Conservation (phyloP, 2,113 vertebrate genomes). For the Falcunculus frontatus region DNA sequence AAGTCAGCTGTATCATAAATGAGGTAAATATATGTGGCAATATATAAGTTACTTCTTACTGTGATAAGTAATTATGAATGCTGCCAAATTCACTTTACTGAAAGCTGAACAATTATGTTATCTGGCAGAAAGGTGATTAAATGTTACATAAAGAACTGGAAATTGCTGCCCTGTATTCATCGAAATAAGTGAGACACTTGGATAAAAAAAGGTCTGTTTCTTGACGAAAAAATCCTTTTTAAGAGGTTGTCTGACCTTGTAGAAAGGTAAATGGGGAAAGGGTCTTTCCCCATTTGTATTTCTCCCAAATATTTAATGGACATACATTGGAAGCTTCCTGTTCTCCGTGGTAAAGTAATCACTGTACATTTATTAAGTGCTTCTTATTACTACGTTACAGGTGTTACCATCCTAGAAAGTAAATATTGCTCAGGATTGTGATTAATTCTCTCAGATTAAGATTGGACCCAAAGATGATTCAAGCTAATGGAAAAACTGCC, state of each 20-base stretch:
- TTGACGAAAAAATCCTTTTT: neutral
- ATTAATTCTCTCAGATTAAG: neutral
- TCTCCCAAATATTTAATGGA: neutral
- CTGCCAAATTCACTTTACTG: neutral
- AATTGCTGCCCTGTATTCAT: neutral
- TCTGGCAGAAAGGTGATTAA: neutral
- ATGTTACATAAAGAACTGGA: neutral
- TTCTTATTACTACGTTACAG: neutral
- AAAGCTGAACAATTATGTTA: neutral
- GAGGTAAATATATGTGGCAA: neutral
- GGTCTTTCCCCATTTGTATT: neutral
- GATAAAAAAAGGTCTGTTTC: neutral
- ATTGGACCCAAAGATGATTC: neutral
- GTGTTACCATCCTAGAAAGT: neutral
- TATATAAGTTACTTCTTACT: neutral
- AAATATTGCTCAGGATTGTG: slow-evolving; percentile 14
- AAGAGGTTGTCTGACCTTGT: neutral
- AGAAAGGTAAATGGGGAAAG: neutral
- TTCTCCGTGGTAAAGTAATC: neutral
- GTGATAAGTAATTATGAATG: neutral
- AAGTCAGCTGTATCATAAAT: neutral
- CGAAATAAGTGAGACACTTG: neutral
- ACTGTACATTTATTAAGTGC: neutral
- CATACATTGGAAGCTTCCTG: neutral
- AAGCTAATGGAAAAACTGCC: slow-evolving; percentile 17